These are phyloP conservation scores for Aphaenogaster floridana DNA, from an alignment of 1,140 invertebrate species.

Conservation along the genomic window DNA sequence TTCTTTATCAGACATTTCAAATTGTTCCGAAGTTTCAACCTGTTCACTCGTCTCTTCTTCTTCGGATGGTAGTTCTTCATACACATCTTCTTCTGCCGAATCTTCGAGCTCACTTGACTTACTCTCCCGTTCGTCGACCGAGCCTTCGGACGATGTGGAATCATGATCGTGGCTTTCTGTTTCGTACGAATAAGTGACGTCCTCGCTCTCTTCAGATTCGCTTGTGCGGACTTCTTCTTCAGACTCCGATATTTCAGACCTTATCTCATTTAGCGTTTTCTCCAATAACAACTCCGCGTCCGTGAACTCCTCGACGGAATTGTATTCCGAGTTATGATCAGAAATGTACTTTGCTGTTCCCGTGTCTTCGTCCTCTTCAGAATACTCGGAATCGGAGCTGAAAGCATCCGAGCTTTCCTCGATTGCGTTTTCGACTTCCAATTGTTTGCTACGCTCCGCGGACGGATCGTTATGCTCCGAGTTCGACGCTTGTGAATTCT, in stretches of 20 bases:
- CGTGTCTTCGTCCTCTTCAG: conserved; percentile 61
- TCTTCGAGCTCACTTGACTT: conserved; percentile 41
- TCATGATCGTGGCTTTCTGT: conserved; percentile 52
- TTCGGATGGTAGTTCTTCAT: conserved; percentile 57
- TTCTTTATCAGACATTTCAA: not conserved
- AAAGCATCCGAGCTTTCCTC: conserved; percentile 52
- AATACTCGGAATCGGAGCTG: conserved; percentile 63
- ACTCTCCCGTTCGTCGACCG: not conserved
- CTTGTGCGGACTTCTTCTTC: conserved; percentile 54
- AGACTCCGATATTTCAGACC: conserved; percentile 82
- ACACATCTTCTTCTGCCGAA: conserved; percentile 43
- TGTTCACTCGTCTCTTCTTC: conserved; percentile 18
- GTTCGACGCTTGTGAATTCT: conserved; percentile 34
- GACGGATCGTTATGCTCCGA: conserved; percentile 42
- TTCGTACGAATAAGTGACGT: conserved; percentile 54
- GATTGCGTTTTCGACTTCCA: conserved; percentile 60
- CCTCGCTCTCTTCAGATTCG: conserved; percentile 68
- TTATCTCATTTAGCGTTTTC: conserved; percentile 83
- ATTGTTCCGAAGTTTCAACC: not conserved
- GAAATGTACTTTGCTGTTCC: conserved; percentile 54
- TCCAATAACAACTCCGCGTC: conserved; percentile 82
- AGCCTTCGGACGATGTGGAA: conserved; percentile 28
- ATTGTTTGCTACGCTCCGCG: conserved; percentile 65
- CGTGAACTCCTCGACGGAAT: conserved; percentile 77
- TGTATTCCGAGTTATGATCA: conserved; percentile 59